phyloP scores from a whole-genome alignment of 2,113 vertebrate species.

The Cyphomyrus plagiostoma region DNA sequence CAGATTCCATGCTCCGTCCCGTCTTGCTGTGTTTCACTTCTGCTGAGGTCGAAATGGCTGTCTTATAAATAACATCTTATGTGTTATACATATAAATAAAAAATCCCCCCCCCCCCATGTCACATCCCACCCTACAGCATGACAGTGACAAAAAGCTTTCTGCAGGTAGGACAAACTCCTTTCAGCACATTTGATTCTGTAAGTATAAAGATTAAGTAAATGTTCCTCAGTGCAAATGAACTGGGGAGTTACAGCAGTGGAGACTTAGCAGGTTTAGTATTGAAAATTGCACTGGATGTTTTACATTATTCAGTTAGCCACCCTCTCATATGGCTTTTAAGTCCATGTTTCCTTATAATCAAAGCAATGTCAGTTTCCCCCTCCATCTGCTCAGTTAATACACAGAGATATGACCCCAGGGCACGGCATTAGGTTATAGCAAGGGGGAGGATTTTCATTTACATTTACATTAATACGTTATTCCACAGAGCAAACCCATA shows the following conservation, averaged over 20 bases:
- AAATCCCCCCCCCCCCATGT: neutral
- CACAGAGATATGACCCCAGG: neutral
- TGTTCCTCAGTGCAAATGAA: neutral
- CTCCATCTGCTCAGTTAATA: constrained; percentile 4
- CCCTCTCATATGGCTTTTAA: neutral
- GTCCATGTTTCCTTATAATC: neutral
- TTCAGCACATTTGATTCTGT: neutral
- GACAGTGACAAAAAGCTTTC: neutral
- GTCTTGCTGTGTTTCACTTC: neutral
- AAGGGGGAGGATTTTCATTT: neutral
- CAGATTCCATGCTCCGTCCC: neutral
- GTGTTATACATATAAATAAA: neutral
- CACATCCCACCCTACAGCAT: neutral
- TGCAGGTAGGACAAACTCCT: neutral
- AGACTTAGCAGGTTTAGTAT: neutral
- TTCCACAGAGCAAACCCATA: neutral
- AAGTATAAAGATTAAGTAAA: neutral
- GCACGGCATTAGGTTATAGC: neutral
- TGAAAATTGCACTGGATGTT: neutral
- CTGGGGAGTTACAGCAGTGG: neutral
- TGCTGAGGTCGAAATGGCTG: neutral
- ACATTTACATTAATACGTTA: constrained; percentile 3
- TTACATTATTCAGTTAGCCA: neutral
- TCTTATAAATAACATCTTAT: neutral
- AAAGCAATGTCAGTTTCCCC: neutral